Evolutionary conservation across 2,113 vertebrate genomes (phyloP).

Genomic region (Apodemus sylvaticus): DNA sequence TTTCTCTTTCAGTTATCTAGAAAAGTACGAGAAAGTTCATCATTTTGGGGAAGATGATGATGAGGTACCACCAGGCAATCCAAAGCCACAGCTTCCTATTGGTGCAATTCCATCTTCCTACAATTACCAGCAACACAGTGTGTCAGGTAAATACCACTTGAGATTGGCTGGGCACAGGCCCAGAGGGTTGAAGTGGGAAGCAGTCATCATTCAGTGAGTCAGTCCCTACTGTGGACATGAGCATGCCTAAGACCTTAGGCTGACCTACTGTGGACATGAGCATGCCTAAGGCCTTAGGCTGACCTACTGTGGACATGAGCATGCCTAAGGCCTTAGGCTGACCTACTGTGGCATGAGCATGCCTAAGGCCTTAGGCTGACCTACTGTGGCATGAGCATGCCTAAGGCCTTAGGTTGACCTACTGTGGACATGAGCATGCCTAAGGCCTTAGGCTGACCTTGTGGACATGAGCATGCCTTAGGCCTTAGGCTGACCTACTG

Average conservation of each 20-base stretch:
- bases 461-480: background rate
- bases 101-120: slow-evolving; percentile 99
- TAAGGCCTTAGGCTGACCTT: background rate
- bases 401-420: background rate
- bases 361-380: background rate
- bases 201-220: background rate
- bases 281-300: no score
- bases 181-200: slow-evolving; percentile 26
- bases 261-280: background rate
- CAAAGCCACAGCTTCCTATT: slow-evolving; percentile 96
- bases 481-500: no score
- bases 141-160: slow-evolving; percentile 92
- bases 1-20: slow-evolving; percentile 93
- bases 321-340: no score
- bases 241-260: background rate
- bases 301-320: background rate
- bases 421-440: background rate
- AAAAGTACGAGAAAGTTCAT: slow-evolving; percentile 99
- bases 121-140: slow-evolving; percentile 99
- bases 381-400: no score
- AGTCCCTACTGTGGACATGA: background rate
- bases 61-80: slow-evolving; percentile 97
- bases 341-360: background rate
- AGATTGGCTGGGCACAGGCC: background rate
- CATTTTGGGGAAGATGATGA: slow-evolving; percentile 99